Base-by-base conservation (phyloP, 2,113 vertebrate genomes). In the Aplodontia rufa region DNA sequence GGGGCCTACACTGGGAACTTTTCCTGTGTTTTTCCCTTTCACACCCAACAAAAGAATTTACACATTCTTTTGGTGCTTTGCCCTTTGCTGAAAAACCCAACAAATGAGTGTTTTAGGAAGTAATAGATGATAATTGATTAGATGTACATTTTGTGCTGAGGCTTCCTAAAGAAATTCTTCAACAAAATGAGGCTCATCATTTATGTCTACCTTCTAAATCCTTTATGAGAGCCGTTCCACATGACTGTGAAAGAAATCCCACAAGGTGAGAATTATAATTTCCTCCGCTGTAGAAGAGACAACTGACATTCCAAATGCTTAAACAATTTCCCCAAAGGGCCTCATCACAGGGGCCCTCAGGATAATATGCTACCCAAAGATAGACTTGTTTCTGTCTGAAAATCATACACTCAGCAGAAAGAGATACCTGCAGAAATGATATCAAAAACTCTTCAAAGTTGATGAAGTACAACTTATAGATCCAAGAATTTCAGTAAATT, bases 361-460 rank as follows among this genome's bases (percentile, higher is more conserved):
- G 40, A 62, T 17, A 76, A 37, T 35, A 2, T 60, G 28, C 8
- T 47, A 4, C 35, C 30, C 5, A 22, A 66, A 95, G 60, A 76
- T 66, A 85, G 85, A 66, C 32, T 93, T 24, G 5, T 26, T 87
- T 66, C 60, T 49, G 12, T 66, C 37, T 8, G 1, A 58, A 84
- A 87, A 90, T 86, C 74, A 60, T 37, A 90, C 22, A 24, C 35
- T 92, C 74, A 66, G 37, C 68, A 71, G 68, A 64, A 90, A 96
- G 92, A 89, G 58, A 10, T 91, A 68, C 68, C 76, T 93, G 51
- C 76, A 74, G 28, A 94, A 72, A 91, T 62, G 55, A 75, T 64
- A 16, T 20, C 32, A 26, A 82, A 87, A 40, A 9, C 42, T 72
- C 66, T 58, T 66, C 37, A 42, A 82, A 93, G 86, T 62, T 82